These are phyloP conservation scores for Hemichromis elongatus DNA, from an alignment of 2,113 vertebrate species.

Conservation along the genomic window DNA sequence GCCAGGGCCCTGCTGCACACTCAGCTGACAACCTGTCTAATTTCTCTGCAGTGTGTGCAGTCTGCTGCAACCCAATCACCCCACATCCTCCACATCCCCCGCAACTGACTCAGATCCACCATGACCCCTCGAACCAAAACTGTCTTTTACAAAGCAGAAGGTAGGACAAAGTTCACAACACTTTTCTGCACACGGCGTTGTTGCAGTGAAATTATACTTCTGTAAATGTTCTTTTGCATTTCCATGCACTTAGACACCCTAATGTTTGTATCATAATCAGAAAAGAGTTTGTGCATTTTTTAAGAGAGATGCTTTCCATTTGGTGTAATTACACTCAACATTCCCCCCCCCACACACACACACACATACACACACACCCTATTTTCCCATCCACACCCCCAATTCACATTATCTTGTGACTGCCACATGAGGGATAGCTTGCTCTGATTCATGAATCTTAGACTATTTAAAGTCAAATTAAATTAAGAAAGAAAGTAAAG, in stretches of 20 bases:
- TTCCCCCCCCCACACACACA: no score
- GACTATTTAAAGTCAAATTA: not conserved
- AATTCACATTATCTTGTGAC: not conserved
- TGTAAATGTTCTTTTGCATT: not conserved
- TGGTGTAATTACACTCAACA: not conserved
- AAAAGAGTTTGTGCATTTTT: not conserved
- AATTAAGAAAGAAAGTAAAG: not conserved
- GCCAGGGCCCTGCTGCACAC: constrained; percentile 25
- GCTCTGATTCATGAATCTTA: not conserved
- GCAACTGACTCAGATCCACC: not conserved
- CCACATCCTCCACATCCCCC: not conserved
- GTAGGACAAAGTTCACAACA: not conserved
- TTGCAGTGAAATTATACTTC: not conserved
- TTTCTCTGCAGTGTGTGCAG: constrained; percentile 24
- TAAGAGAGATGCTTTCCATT: not conserved
- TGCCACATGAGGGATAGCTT: not conserved
- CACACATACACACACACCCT: no score
- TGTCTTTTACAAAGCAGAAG: not conserved
- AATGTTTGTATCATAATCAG: not conserved
- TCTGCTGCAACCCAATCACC: not conserved
- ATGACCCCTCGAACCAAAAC: not conserved
- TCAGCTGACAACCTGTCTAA: constrained; percentile 53
- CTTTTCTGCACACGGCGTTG: not conserved
- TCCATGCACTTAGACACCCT: not conserved
- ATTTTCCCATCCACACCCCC: not conserved